Evolutionary conservation across 2,888 invertebrate species (phyloP), one percentile per base, ranked within the genome.

Genomic region (Portevinia maculata): DNA sequence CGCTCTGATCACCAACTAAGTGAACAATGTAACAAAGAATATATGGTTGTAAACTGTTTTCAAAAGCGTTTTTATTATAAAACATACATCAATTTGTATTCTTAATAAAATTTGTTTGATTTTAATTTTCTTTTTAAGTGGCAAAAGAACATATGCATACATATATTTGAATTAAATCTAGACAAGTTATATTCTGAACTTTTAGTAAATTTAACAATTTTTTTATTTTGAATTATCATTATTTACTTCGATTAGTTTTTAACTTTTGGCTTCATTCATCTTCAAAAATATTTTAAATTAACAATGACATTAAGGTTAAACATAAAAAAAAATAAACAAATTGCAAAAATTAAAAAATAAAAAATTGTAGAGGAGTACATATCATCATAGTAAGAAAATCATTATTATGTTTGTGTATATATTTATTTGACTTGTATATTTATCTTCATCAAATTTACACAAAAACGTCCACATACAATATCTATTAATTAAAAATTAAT

Each of bases 1-100:
- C 52, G 48, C 69, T 57, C 32, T 53, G 30, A 69, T 76, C 55
- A 71, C 52, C 57, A 78, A 71, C 57, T 24, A 57, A 75, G 59
- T 64, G 30, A 78, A 60, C 64, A 71, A 59, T 52, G 52, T 52
- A 59, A 71, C 44, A 52, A 55, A 53, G 65, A 24, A 52, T 53
- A 57, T 48, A 71, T n/a, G n/a, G n/a, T n/a, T n/a, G n/a, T n/a
- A n/a, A n/a, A n/a, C n/a, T n/a, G n/a, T n/a, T n/a, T n/a, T n/a
- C n/a, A n/a, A n/a, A n/a, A n/a, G n/a, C n/a, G n/a, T n/a, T n/a
- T n/a, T 65, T 64, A 59, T 62, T 41, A 6, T 60, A 11, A 15
- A 57, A 55, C 44, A 53, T 55, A 44, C n/a, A n/a, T n/a, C n/a
- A 19, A 44, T 39, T 55, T 69, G 39, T 64, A 34, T 41, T 57